A percentile compares a stretch with the other conserved stretches of the same genome.
Evolutionary conservation across 2,888 invertebrate species (phyloP).

Genomic region (Netelia virgata): DNA sequence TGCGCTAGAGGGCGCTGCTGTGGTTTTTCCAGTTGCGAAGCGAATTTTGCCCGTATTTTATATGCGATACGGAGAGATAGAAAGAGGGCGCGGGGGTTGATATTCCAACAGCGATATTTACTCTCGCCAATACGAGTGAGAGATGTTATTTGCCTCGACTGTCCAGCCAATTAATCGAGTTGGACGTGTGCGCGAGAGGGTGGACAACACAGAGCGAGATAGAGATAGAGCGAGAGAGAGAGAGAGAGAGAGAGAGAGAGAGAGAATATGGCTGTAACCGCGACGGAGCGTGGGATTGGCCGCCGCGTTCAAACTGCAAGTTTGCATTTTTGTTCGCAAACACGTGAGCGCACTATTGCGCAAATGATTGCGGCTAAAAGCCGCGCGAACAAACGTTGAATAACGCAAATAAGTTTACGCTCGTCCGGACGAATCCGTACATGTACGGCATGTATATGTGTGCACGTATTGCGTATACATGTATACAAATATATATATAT

Average conservation of each 20-base stretch:
- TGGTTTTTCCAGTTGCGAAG: constrained; percentile 35
- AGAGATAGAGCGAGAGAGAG: constrained; percentile 15
- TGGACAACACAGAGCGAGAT: constrained; percentile 22
- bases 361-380: constrained; percentile 53
- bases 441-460: constrained; percentile 5
- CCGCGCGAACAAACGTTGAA: constrained; percentile 74
- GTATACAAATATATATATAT: constrained; percentile 19
- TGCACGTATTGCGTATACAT: not conserved
- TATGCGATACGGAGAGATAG: constrained; percentile 54
- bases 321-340: constrained; percentile 78
- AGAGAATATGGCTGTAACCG: constrained; percentile 34
- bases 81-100: constrained; percentile 51
- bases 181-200: constrained; percentile 29
- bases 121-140: constrained; percentile 72
- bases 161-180: constrained; percentile 78
- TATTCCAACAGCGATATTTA: constrained; percentile 71
- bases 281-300: constrained; percentile 55
- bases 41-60: constrained; percentile 66
- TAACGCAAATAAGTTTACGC: constrained; percentile 75
- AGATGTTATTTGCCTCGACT: constrained; percentile 76
- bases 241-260: not conserved
- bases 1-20: constrained; percentile 8
- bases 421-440: constrained; percentile 43
- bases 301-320: constrained; percentile 63
- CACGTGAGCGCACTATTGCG: constrained; percentile 61